phyloP scores from a whole-genome alignment of 2,113 vertebrate species.

The Urocynchramus pylzowi region DNA sequence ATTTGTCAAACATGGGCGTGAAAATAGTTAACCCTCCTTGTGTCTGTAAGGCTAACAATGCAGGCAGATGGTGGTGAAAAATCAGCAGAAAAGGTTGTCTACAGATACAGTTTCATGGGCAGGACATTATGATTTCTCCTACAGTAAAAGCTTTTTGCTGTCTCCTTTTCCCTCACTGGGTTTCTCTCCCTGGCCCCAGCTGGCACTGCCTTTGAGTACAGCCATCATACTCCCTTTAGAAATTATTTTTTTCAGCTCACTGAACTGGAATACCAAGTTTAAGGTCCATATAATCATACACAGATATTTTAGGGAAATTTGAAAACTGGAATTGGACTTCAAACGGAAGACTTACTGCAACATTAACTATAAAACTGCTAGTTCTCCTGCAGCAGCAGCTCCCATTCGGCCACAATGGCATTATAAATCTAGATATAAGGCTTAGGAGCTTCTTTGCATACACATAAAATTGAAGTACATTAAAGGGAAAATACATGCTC shows the following conservation, averaged over 20 bases:
- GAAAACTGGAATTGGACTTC: constrained; percentile 18
- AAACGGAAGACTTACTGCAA: constrained; percentile 24
- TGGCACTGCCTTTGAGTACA: constrained; percentile 6
- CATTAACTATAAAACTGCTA: constrained; percentile 11
- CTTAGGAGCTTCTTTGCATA: not conserved
- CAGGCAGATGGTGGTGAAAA: not conserved
- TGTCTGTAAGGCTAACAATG: not conserved
- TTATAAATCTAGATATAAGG: not conserved
- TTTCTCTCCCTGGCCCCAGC: not conserved
- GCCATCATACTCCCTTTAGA: not conserved
- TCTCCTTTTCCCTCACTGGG: not conserved
- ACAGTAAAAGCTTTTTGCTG: not conserved
- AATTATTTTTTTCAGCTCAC: constrained; percentile 28
- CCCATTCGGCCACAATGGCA: not conserved
- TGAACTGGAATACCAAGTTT: constrained; percentile 40
- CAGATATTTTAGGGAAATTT: constrained; percentile 1
- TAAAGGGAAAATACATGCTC: not conserved
- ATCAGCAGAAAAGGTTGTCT: not conserved
- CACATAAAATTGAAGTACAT: not conserved
- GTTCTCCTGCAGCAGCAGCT: not conserved
- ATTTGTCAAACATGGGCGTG: not conserved
- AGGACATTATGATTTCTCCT: not conserved
- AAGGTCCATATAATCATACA: not conserved
- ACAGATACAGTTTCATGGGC: not conserved
- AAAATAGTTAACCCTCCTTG: not conserved